These are phyloP conservation scores for Mesochorus sp. DNA, from an alignment of 2,888 invertebrate genomes.

Conservation along the genomic window DNA sequence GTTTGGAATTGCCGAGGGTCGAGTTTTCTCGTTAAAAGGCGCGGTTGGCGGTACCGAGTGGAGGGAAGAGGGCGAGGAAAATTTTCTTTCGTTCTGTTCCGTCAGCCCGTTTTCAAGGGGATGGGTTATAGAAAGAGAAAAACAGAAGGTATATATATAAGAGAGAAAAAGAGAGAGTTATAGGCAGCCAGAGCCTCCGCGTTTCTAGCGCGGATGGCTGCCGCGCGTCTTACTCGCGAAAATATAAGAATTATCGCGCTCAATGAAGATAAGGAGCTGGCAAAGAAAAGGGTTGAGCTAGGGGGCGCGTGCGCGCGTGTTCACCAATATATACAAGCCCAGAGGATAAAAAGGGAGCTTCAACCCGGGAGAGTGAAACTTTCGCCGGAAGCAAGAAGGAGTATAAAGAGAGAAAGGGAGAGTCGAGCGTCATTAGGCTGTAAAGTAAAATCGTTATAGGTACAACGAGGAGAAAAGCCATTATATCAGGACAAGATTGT, in stretches of 20 bases:
- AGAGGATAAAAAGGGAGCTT: not conserved
- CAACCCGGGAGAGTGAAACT: slow-evolving; percentile 11
- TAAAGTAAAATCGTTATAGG: slow-evolving; percentile 51
- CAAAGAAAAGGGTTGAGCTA: slow-evolving; percentile 31
- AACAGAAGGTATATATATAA: not conserved
- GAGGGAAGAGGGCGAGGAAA: slow-evolving; percentile 13
- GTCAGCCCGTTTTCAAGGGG: not conserved
- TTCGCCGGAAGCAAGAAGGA: not conserved
- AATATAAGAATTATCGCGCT: slow-evolving; percentile 62
- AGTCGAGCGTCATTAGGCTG: slow-evolving; percentile 51
- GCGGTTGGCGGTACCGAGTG: slow-evolving; percentile 33
- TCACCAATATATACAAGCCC: not conserved
- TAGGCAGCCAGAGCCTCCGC: not conserved
- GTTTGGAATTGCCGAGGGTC: slow-evolving; percentile 60
- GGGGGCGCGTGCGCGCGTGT: not conserved
- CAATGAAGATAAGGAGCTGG: slow-evolving; percentile 61
- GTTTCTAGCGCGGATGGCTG: slow-evolving; percentile 11
- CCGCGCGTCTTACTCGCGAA: slow-evolving; percentile 7
- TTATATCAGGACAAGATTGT: slow-evolving; percentile 56
- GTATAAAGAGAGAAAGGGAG: slow-evolving; percentile 1
- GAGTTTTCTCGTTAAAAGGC: slow-evolving; percentile 62
- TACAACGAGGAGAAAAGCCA: slow-evolving; percentile 47
- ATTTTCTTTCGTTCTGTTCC: slow-evolving; percentile 44
- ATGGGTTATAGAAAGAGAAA: slow-evolving; percentile 7
- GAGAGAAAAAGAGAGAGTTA: not conserved